These are phyloP conservation scores for Parazoanthus darwini DNA, from an alignment of 92 coral and sea anemone species.

Conservation along the genomic window DNA sequence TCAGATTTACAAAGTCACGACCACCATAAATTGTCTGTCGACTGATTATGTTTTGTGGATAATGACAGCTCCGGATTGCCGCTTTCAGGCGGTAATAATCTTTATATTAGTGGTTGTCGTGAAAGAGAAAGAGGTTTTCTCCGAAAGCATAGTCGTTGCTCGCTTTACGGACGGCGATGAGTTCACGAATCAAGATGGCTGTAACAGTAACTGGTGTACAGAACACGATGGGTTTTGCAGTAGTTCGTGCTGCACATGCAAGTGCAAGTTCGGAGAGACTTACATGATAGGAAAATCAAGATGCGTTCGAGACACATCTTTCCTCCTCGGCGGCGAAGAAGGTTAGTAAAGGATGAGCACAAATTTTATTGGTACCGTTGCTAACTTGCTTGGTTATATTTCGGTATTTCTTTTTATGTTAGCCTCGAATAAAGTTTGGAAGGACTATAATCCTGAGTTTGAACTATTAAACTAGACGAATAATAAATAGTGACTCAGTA, in stretches of 20 bases:
- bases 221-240: background rate
- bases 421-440: background rate
- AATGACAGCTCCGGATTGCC: background rate
- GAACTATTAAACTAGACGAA: no score
- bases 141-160: background rate
- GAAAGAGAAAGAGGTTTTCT: background rate
- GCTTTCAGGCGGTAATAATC: background rate
- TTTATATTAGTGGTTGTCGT: background rate
- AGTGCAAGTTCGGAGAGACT: slow-evolving; percentile 6
- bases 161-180: slow-evolving; percentile 18
- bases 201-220: slow-evolving; percentile 26
- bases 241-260: slow-evolving; percentile 6
- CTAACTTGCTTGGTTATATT: background rate
- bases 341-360: background rate
- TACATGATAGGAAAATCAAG: slow-evolving; percentile 6
- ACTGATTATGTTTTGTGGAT: background rate
- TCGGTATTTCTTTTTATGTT: no score
- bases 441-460: no score
- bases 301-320: slow-evolving; percentile 27
- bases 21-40: background rate
- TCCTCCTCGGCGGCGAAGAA: slow-evolving; percentile 9
- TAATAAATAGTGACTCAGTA: no score
- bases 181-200: slow-evolving; percentile 5
- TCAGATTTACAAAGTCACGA: background rate
- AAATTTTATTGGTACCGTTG: background rate